Percentiles rank a stretch among this genome's conserved stretches.
Conservation (phyloP, 1,140 invertebrate species). For the Brachystomella parvula region DNA sequence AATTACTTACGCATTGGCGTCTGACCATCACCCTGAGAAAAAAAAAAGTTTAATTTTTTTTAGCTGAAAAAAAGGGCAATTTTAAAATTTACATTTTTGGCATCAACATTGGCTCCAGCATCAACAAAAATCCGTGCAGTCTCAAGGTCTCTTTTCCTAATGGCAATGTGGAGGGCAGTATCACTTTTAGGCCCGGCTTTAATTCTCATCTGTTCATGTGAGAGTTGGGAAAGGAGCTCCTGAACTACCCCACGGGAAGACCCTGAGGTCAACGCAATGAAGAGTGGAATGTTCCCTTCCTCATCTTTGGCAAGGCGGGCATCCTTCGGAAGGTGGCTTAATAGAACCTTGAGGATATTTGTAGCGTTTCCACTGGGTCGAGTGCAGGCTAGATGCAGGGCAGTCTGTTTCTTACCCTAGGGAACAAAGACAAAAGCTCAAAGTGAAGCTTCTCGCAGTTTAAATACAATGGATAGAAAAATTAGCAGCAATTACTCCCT, state of each 20-base stretch:
- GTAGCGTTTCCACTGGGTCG: constrained; percentile 81
- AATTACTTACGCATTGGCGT: constrained; percentile 8
- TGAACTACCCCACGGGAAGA: constrained; percentile 84
- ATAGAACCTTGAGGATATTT: constrained; percentile 71
- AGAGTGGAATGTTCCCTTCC: constrained; percentile 89
- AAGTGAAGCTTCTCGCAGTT: background rate
- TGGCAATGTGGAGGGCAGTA: constrained; percentile 83
- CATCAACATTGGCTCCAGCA: constrained; percentile 80
- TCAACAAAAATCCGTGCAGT: constrained; percentile 85
- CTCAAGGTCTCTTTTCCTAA: constrained; percentile 77
- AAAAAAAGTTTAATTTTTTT: constrained; percentile 14
- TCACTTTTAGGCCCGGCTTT: constrained; percentile 59
- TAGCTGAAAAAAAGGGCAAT: background rate
- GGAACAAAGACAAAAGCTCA: constrained; percentile 23
- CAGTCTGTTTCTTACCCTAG: constrained; percentile 63
- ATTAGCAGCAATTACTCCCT: background rate
- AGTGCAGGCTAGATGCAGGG: constrained; percentile 81
- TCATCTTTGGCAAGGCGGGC: constrained; percentile 73
- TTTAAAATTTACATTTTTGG: constrained; percentile 63
- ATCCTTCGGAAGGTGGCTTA: constrained; percentile 77
- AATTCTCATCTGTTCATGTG: constrained; percentile 69
- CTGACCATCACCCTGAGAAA: constrained; percentile 11
- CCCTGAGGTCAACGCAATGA: constrained; percentile 83
- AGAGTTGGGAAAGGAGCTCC: constrained; percentile 66
- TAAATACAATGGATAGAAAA: background rate